These are phyloP conservation scores for Zaprionus taronus DNA, from an alignment of 1,140 invertebrate genomes.

Conservation along the genomic window DNA sequence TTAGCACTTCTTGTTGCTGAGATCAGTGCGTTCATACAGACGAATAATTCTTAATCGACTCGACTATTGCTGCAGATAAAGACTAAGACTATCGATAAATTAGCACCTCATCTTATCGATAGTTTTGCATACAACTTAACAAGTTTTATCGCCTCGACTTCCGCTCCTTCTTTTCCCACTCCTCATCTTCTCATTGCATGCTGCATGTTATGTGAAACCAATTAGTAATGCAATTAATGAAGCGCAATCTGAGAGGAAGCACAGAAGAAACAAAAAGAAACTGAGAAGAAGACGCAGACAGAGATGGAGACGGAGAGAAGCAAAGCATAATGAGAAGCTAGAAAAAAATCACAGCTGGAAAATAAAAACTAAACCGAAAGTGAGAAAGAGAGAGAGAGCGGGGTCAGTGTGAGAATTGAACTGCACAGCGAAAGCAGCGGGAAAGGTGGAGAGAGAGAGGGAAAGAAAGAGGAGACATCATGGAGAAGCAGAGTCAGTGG, in stretches of 20 bases:
- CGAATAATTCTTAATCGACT: background rate
- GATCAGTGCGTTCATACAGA: background rate
- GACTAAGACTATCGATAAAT: background rate
- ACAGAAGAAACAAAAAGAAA: background rate
- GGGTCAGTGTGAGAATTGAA: constrained; percentile 1
- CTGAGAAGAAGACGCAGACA: no score
- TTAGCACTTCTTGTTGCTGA: background rate
- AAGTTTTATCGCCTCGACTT: background rate
- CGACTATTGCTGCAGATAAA: no score
- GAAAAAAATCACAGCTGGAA: constrained; percentile 48
- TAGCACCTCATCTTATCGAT: background rate
- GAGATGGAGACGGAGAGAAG: background rate
- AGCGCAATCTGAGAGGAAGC: constrained; percentile 44
- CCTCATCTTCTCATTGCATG: constrained; percentile 17
- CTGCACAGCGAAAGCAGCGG: background rate
- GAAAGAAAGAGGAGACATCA: background rate
- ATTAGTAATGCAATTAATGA: constrained; percentile 75
- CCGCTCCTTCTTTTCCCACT: background rate
- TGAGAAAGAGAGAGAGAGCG: background rate
- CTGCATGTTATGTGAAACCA: constrained; percentile 55
- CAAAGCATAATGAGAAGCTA: constrained; percentile 27
- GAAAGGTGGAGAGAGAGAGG: background rate
- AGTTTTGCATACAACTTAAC: background rate
- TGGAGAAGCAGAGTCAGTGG: background rate
- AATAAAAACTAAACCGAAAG: constrained; percentile 22